Evolutionary conservation across 2,888 invertebrate species (phyloP).

Genomic region (Nephrotoma flavescens): DNA sequence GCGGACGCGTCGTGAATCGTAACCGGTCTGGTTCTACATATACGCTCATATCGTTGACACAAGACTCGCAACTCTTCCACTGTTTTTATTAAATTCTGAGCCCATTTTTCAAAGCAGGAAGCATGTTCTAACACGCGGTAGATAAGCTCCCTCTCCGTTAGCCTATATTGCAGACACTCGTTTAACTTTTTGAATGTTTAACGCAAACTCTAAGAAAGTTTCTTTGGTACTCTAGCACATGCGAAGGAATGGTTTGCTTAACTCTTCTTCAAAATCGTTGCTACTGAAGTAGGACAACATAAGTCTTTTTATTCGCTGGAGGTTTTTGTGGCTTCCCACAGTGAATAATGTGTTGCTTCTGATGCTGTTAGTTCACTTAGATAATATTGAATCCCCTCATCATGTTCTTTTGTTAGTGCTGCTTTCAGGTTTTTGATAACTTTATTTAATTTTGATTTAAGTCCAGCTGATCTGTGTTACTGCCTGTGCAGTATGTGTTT

Average conservation of each 20-base stretch:
- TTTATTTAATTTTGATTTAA: too few relatives aligned
- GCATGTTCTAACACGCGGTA: too few relatives aligned
- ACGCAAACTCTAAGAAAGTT: not conserved
- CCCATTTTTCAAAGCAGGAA: not conserved
- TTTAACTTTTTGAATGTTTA: not conserved
- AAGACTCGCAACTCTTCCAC: not conserved
- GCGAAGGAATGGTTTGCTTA: not conserved
- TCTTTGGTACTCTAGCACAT: not conserved
- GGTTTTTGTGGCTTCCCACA: too few relatives aligned
- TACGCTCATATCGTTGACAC: not conserved
- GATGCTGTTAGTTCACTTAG: too few relatives aligned
- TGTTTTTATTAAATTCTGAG: not conserved
- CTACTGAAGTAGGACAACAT: not conserved
- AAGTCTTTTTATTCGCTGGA: not conserved
- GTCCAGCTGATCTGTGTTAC: too few relatives aligned
- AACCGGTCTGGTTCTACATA: not conserved
- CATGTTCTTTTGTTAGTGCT: too few relatives aligned
- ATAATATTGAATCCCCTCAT: too few relatives aligned
- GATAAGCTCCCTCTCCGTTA: not conserved
- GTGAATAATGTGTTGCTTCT: too few relatives aligned
- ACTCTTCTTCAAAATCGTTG: not conserved
- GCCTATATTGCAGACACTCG: not conserved
- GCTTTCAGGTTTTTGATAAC: too few relatives aligned
- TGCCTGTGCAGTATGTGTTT: too few relatives aligned
- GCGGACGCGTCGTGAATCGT: not conserved